Evolutionary conservation across 92 coral and sea anemone species (phyloP), one percentile per base, ranked within the genome.

Genomic region (Umimayanthus chanpuru): DNA sequence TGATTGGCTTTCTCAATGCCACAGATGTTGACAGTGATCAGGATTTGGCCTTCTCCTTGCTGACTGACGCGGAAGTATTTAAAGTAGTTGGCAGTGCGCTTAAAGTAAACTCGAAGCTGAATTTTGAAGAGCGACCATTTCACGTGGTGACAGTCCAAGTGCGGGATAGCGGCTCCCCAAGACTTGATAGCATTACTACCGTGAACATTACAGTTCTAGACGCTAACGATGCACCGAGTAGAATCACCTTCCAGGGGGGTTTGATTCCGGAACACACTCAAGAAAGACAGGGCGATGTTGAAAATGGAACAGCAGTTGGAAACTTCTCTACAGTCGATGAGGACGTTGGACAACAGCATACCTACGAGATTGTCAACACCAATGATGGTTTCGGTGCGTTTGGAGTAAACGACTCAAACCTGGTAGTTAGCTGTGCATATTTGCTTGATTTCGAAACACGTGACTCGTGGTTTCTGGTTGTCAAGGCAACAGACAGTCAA

Each of bases 21-120:
- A 76, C 87, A 15, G 95, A 93, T 79, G 81, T 76, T 28, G 95
- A 93, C 82, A 71, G 87, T 4, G 95, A 87, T n/a, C 88, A 78
- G 25, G 85, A 86, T 67, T 76, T 93, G 32, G 80, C 81, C 50
- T 93, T 85, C 84, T 67, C 92, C 29, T 73, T 89, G 79, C 95
- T 93, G n/a, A 73, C 92, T 1, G 78, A 93, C 79, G 95, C 94
- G 16, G 90, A 91, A 36, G 95, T 85, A 65, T 91, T 93, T 64
- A 78, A 88, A 28, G 80, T 93, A 43, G 68, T 53, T 85, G 87
- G 89, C 18, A 72, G 77, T 21, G 71, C 81, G 20, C 78, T 93
- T 68, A 70, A 67, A 49, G 88, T 89, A 14, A 85, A 86, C 58
- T 92, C 89, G 7, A 79, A 64, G 58, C 89, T 93, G 12, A 82